phyloP scores from a whole-genome alignment of 2,888 invertebrate genomes.

The Temnothorax rugatulus region DNA sequence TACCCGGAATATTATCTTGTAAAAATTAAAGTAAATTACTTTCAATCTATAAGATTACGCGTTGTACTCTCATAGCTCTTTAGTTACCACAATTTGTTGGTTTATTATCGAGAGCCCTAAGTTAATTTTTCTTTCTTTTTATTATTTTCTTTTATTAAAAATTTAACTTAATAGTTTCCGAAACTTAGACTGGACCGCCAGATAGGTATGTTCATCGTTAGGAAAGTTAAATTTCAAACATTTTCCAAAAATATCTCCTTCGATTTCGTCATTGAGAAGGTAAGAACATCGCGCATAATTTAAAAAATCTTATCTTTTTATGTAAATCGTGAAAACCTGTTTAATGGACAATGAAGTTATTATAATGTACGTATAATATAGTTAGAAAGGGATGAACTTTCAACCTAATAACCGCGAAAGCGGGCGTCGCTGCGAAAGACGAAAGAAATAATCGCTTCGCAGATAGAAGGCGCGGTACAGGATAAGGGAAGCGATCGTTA shows the following conservation, averaged over 20 bases:
- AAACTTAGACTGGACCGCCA: too few species aligned
- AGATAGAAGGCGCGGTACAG: constrained; percentile 59
- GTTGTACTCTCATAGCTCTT: too few species aligned
- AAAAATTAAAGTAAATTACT: too few species aligned
- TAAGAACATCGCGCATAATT: not conserved
- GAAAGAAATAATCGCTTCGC: constrained; percentile 60
- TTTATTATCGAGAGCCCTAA: too few species aligned
- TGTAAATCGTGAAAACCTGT: constrained; percentile 17
- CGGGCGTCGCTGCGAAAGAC: constrained; percentile 49
- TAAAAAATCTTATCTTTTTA: not conserved
- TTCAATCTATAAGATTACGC: too few species aligned
- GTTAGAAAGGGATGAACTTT: constrained; percentile 65
- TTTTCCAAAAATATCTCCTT: not conserved
- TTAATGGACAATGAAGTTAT: constrained; percentile 36
- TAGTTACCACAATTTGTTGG: too few species aligned
- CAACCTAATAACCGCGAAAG: constrained; percentile 75
- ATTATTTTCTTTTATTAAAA: too few species aligned
- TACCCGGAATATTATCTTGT: too few species aligned
- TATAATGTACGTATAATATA: constrained; percentile 23
- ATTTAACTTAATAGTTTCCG: too few species aligned
- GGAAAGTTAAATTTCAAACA: not conserved
- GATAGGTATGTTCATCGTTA: not conserved
- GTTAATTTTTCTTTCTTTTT: too few species aligned
- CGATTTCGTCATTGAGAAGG: not conserved
- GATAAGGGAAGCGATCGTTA: constrained; percentile 66